Base-by-base conservation (phyloP, 2,888 invertebrate genomes). In the Pseudeuparius sepicola region DNA sequence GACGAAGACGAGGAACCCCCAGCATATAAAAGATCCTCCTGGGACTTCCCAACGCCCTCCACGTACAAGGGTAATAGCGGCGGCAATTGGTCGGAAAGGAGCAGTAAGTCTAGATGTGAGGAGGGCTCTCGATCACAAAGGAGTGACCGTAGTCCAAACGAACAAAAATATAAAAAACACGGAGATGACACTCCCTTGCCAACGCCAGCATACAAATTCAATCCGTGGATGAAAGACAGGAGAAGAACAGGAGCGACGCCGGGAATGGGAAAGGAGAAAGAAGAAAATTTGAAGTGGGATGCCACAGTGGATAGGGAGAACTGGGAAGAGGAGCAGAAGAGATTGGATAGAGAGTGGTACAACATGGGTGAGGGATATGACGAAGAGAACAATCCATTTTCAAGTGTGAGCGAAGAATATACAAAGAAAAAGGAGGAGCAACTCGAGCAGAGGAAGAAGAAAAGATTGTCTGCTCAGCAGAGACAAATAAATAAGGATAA, bases 401-500 rank as follows among this genome's bases (percentile, higher is more conserved):
- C 83, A 0, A 80, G 79, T 40, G 77, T 87, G 0, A 87, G 87
- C 43, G 83, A 88, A 5, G 94, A 96, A 37, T 98, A 96, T 59
- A 84, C 90, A 0, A 78, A 81, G 39, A 87, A 87, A 50, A 92
- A 93, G 45, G 96, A 97, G 57, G 86, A 88, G 56, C 88, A 93
- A 49, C 66, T 94, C 38, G 90, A 92, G 54, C 85, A 87, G 52
- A 74, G 82, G 45, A 83, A 88, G 42, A 89, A 89, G 52, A 87
- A 92, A 55, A 75, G 92, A 31, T 79, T 98, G 59, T 93, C 94
- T 0, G 96, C 96, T 0, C 90, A 93, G 49, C 85, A 97, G 50
- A 74, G 94, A 39, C 96, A 97, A 66, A 94, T 94, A 51, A 93
- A 96, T 63, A 89, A 89, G 63, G 97, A 98, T 67, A 98, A 96